Evolutionary conservation across 2,888 invertebrate species (phyloP).

Genomic region (Harpalus rufipes): DNA sequence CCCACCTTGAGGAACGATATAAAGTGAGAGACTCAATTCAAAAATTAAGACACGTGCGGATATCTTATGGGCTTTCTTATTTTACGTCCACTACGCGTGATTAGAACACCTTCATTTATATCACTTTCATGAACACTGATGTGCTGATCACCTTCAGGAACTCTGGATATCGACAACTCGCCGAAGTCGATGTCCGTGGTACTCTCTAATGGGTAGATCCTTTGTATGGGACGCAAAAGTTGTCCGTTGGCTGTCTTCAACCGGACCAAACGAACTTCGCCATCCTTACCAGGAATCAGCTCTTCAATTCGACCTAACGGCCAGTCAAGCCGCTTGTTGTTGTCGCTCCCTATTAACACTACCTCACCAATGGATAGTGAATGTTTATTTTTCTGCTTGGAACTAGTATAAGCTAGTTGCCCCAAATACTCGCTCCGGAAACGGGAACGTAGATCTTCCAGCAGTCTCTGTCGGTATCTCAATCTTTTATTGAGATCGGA

Average conservation of each 20-base stretch:
- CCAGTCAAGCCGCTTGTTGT: not conserved
- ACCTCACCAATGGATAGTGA: conserved; percentile 2
- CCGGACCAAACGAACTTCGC: conserved; percentile 18
- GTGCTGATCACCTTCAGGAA: too few relatives aligned
- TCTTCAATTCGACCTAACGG: conserved; percentile 12
- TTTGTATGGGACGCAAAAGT: not conserved
- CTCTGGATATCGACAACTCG: too few relatives aligned
- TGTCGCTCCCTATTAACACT: not conserved
- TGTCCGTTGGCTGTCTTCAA: conserved; percentile 15
- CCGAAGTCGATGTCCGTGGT: too few relatives aligned
- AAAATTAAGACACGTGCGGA: too few relatives aligned
- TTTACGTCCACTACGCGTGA: too few relatives aligned
- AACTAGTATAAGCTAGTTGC: not conserved
- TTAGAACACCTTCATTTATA: too few relatives aligned
- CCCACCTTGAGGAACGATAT: too few relatives aligned
- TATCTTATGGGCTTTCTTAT: too few relatives aligned
- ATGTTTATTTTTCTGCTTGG: not conserved
- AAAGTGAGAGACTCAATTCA: too few relatives aligned
- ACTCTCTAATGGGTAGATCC: too few relatives aligned
- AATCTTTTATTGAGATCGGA: conserved; percentile 20
- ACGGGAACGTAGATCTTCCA: not conserved
- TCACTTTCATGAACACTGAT: too few relatives aligned
- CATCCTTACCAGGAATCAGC: conserved; percentile 4
- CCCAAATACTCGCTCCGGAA: not conserved
- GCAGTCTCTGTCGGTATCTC: conserved; percentile 9